Conservation (phyloP, 2,888 invertebrate species). For the Hermaeophaga mercurialis region DNA sequence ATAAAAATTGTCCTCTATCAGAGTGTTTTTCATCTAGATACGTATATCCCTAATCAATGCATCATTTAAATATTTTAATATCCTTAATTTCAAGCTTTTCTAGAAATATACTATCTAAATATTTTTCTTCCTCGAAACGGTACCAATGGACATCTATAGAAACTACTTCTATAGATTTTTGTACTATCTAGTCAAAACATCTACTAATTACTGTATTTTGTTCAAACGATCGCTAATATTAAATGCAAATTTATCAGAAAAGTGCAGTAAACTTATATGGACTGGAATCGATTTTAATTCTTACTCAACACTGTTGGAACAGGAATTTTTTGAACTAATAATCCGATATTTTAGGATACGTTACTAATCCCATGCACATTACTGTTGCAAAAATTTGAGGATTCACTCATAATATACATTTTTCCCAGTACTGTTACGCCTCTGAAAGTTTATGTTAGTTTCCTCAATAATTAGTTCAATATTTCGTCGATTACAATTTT, state of each 20-base stretch:
- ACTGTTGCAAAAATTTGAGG: constrained; percentile 1
- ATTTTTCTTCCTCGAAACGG: constrained; percentile 20
- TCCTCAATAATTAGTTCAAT: not conserved
- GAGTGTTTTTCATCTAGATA: constrained; percentile 7
- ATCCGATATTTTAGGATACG: not conserved
- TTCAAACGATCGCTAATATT: too few relatives aligned
- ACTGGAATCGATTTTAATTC: too few relatives aligned
- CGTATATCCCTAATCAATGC: constrained; percentile 21
- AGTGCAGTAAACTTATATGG: too few relatives aligned
- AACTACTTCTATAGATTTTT: too few relatives aligned
- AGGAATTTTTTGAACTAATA: not conserved
- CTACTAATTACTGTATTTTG: too few relatives aligned
- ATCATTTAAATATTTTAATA: constrained; percentile 24
- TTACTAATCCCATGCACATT: constrained; percentile 1
- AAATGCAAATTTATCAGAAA: too few relatives aligned
- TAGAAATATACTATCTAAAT: constrained; percentile 24
- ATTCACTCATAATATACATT: not conserved
- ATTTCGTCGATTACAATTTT: not conserved
- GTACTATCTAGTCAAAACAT: too few relatives aligned
- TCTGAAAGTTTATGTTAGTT: not conserved
- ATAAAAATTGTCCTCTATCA: constrained; percentile 24
- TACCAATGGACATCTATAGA: too few relatives aligned
- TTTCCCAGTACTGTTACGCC: not conserved
- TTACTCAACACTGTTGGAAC: not conserved
- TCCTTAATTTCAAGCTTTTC: constrained; percentile 18